These are phyloP conservation scores for Empis stercorea DNA, from an alignment of 2,888 invertebrate species.

Conservation along the genomic window DNA sequence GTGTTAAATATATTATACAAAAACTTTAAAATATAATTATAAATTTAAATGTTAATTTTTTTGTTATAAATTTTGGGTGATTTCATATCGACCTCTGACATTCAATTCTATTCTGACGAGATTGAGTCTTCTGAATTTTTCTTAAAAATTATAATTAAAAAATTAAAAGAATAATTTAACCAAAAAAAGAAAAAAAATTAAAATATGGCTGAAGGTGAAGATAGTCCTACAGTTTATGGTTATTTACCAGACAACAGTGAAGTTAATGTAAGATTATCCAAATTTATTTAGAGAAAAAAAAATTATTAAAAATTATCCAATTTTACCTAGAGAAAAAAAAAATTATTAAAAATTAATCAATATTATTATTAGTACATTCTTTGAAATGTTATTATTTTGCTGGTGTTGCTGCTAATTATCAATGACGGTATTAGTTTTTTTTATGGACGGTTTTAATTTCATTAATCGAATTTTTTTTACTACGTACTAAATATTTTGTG, in stretches of 20 bases:
- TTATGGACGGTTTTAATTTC: too few relatives aligned
- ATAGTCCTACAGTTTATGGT: slow-evolving; percentile 28
- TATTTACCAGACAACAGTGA: slow-evolving; percentile 22
- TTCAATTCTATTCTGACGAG: neutral
- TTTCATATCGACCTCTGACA: neutral
- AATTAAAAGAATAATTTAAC: slow-evolving; percentile 21
- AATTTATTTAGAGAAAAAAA: neutral
- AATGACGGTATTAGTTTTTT: too few relatives aligned
- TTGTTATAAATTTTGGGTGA: neutral
- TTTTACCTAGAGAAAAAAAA: too few relatives aligned
- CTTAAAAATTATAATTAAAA: slow-evolving; percentile 8
- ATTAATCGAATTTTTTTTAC: too few relatives aligned
- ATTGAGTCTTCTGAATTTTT: neutral
- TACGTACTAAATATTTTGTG: too few relatives aligned
- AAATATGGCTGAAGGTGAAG: slow-evolving; percentile 22
- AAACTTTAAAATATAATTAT: neutral
- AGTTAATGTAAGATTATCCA: slow-evolving; percentile 9
- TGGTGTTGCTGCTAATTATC: too few relatives aligned
- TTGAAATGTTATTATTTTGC: too few relatives aligned
- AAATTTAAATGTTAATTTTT: neutral
- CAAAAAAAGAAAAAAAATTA: slow-evolving; percentile 9
- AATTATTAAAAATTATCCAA: too few relatives aligned
- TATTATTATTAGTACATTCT: too few relatives aligned
- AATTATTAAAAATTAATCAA: too few relatives aligned
- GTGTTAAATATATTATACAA: too few relatives aligned